These are phyloP conservation scores for Nomada fabriciana DNA, from an alignment of 2,888 invertebrate species.

Conservation along the genomic window DNA sequence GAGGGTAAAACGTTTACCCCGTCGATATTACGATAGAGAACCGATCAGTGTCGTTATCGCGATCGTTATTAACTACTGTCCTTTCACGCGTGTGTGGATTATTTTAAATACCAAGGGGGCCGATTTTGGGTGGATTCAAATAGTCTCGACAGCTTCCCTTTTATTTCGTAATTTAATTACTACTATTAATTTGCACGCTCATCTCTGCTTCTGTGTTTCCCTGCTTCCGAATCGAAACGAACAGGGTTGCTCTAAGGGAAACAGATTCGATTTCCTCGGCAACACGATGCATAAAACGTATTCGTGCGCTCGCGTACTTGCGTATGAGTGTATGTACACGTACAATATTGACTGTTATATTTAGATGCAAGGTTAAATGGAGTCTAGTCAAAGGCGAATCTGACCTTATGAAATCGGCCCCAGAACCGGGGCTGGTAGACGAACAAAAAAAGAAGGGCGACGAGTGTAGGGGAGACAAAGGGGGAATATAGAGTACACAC, in stretches of 20 bases:
- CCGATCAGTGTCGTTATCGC: constrained; percentile 18
- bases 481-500: background rate
- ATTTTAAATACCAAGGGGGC: constrained; percentile 8
- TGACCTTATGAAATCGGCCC: constrained; percentile 63
- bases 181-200: too few relatives aligned
- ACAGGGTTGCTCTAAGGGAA: background rate
- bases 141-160: too few relatives aligned
- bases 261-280: constrained; percentile 7
- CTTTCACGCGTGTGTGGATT: constrained; percentile 29
- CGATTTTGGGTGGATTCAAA: constrained; percentile 19
- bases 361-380: constrained; percentile 56
- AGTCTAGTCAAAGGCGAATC: constrained; percentile 55
- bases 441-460: constrained; percentile 1
- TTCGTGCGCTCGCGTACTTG: constrained; percentile 11
- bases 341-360: constrained; percentile 43
- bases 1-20: background rate
- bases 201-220: too few relatives aligned
- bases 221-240: too few relatives aligned
- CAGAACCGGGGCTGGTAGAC: constrained; percentile 25
- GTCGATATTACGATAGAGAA: constrained; percentile 37
- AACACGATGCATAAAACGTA: constrained; percentile 20
- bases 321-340: constrained; percentile 32
- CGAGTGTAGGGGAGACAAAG: constrained; percentile 2
- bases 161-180: background rate
- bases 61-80: constrained; percentile 42